A percentile compares a stretch with the other conserved stretches of the same genome.
These are phyloP conservation scores for Chironomus tepperi DNA, from an alignment of 1,140 invertebrate genomes.

Conservation along the genomic window DNA sequence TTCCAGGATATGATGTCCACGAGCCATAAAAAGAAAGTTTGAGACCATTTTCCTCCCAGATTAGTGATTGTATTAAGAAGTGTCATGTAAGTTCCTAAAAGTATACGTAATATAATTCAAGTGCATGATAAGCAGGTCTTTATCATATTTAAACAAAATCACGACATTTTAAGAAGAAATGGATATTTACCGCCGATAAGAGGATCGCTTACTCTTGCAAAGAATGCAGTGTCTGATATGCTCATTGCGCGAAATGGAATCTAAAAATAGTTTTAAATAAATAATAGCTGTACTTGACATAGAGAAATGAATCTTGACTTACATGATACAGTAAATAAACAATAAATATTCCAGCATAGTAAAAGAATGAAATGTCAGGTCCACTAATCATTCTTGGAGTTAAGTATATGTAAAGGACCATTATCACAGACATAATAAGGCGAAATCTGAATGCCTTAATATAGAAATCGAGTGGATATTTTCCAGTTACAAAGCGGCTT, in stretches of 20 bases:
- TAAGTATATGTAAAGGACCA: not conserved
- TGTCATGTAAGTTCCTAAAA: constrained; percentile 97
- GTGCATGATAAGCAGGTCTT: no score
- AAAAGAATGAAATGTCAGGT: not conserved
- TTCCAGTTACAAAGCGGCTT: constrained; percentile 37
- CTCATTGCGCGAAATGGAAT: constrained; percentile 1
- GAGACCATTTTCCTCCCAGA: constrained; percentile 95
- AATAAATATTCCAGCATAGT: not conserved
- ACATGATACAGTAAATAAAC: not conserved
- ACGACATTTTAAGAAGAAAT: constrained; percentile 30
- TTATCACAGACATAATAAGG: not conserved
- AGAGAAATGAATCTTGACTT: not conserved
- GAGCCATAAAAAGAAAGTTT: constrained; percentile 83
- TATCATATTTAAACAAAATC: constrained; percentile 48
- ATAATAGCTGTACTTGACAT: not conserved
- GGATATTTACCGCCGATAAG: not conserved
- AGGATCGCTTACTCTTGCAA: constrained; percentile 81
- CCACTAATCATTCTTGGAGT: not conserved
- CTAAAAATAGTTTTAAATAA: not conserved
- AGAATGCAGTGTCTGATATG: constrained; percentile 45
- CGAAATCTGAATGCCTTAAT: constrained; percentile 1
- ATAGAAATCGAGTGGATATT: constrained; percentile 22
- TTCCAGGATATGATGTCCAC: constrained; percentile 83
- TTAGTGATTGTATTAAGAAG: constrained; percentile 94
- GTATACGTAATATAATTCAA: no score